Conservation (phyloP, 2,888 invertebrate genomes). For the Camptogramma bilineatum region DNA sequence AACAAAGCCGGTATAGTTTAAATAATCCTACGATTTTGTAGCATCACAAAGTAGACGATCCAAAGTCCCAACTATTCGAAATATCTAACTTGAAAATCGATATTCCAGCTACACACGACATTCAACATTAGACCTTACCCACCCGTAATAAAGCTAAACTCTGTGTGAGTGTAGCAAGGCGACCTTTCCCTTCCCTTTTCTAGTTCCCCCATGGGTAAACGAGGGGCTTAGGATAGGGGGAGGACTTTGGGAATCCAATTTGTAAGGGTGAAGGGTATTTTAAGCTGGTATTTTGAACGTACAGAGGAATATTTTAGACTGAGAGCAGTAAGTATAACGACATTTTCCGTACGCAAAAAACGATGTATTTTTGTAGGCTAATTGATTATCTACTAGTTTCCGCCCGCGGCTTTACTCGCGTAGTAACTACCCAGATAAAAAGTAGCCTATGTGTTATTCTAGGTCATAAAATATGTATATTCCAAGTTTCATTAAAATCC, state of each 20-base stretch:
- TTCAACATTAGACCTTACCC: conserved; percentile 14
- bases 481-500: too few species aligned
- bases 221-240: conserved; percentile 57
- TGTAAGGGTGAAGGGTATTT: conserved; percentile 55
- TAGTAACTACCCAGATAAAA: too few species aligned
- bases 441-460: too few species aligned
- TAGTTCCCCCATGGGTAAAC: conserved; percentile 70
- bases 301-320: not conserved
- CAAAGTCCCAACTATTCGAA: conserved; percentile 14
- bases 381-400: too few species aligned
- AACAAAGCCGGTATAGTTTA: not conserved
- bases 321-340: not conserved
- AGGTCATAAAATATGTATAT: too few species aligned
- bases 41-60: not conserved
- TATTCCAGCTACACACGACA: conserved; percentile 11
- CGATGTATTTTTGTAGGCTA: too few species aligned
- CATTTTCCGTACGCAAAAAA: too few species aligned
- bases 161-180: conserved; percentile 34
- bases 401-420: too few species aligned
- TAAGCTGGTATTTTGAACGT: conserved; percentile 22
- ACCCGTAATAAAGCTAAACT: conserved; percentile 16
- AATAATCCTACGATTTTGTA: not conserved
- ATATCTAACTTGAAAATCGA: conserved; percentile 24
- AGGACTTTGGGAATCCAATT: conserved; percentile 67
- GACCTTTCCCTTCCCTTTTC: conserved; percentile 73